Conservation (phyloP, 1,140 invertebrate genomes). For the Berghia stephanieae region DNA sequence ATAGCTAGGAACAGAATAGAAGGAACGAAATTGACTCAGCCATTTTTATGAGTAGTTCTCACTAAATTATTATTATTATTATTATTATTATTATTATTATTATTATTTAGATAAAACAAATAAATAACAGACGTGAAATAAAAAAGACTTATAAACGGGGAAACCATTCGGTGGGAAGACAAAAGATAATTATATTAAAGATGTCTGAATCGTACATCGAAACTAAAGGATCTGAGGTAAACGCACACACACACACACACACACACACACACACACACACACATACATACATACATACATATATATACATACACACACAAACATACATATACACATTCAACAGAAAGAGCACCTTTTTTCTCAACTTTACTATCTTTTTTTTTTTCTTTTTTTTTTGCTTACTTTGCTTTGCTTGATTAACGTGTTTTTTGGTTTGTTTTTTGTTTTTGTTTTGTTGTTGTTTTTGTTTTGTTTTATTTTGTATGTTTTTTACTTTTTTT, state of each 20-base stretch:
- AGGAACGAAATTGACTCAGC: no score
- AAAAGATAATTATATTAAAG: not conserved
- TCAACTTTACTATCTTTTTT: not conserved
- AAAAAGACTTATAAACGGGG: not conserved
- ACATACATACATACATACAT: constrained; percentile 15
- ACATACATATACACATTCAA: not conserved
- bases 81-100: no score
- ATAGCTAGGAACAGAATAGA: no score
- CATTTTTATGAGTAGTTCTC: no score
- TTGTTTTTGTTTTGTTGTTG: not conserved
- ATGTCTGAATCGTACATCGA: not conserved
- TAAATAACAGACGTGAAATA: not conserved
- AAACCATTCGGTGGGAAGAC: not conserved
- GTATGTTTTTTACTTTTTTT: constrained; percentile 32
- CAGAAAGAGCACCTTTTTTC: not conserved
- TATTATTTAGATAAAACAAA: no score
- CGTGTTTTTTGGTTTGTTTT: not conserved
- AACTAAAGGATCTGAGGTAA: constrained; percentile 11
- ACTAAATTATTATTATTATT: no score
- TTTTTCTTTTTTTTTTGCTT: constrained; percentile 43
- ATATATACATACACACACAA: constrained; percentile 22
- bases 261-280: constrained; percentile 11
- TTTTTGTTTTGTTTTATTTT: not conserved
- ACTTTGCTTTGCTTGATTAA: not conserved
- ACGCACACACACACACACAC: not conserved